Percentiles rank a stretch among this genome's conserved stretches.
phyloP scores from a whole-genome alignment of 2,888 invertebrate species.

The Troglohyphantes excavatus region DNA sequence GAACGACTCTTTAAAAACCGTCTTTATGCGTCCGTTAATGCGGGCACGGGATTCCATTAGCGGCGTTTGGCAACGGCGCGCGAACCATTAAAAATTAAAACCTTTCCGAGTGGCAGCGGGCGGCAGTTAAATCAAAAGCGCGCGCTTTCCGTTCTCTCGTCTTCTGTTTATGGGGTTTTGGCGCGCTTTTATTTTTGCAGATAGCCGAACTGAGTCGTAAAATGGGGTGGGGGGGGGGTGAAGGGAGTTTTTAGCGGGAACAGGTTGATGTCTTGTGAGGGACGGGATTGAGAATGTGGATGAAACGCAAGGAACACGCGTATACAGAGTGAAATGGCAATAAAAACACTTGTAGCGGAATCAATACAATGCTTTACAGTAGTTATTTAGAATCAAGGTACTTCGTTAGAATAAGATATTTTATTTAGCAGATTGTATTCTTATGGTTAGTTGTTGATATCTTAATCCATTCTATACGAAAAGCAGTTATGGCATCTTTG shows the following conservation, averaged over 20 bases:
- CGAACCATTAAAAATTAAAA: conserved; percentile 74
- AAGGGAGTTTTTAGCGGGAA: conserved; percentile 26
- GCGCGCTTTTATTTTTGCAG: conserved; percentile 66
- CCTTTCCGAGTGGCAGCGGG: conserved; percentile 36
- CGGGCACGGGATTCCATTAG: conserved; percentile 72
- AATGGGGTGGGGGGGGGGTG: conserved; percentile 26
- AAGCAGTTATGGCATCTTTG: too few relatives aligned
- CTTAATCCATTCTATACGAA: too few relatives aligned
- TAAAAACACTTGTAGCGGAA: not conserved
- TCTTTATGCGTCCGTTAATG: conserved; percentile 76
- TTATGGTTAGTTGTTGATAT: too few relatives aligned
- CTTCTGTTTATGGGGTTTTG: conserved; percentile 47
- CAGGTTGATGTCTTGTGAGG: not conserved
- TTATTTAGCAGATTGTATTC: too few relatives aligned
- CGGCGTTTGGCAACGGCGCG: conserved; percentile 42
- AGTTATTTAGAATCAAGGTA: too few relatives aligned
- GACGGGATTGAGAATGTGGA: too few relatives aligned
- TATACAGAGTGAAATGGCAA: too few relatives aligned
- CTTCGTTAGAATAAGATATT: too few relatives aligned
- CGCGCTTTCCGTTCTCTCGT: conserved; percentile 15
- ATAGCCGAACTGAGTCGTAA: conserved; percentile 62
- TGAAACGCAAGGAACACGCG: too few relatives aligned
- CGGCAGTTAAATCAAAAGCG: conserved; percentile 71
- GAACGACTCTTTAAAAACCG: conserved; percentile 70
- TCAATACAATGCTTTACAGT: not conserved